phyloP scores from a whole-genome alignment of 2,888 invertebrate genomes.

The Euzophera pinguis region DNA sequence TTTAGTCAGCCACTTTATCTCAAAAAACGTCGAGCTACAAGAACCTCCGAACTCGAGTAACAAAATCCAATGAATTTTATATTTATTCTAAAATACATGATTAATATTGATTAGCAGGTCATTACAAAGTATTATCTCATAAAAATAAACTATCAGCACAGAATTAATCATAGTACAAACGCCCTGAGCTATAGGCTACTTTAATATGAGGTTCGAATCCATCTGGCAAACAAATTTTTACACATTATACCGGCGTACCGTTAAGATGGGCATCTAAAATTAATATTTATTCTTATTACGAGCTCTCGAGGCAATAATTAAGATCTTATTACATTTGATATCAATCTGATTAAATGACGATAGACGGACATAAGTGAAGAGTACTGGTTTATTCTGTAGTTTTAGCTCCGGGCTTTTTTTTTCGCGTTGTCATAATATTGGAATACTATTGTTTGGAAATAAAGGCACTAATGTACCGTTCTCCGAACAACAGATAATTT shows the following conservation, averaged over 20 bases:
- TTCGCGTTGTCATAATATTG: background rate
- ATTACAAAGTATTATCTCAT: slow-evolving; percentile 39
- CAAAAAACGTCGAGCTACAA: no score
- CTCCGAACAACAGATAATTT: no score
- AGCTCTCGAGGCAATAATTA: slow-evolving; percentile 4
- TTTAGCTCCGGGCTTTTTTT: background rate
- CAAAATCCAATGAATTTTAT: no score
- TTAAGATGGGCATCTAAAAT: slow-evolving; percentile 9
- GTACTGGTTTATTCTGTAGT: background rate
- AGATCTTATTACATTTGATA: slow-evolving; percentile 2
- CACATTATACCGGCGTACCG: background rate
- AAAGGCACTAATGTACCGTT: background rate
- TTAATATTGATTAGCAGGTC: slow-evolving; percentile 18
- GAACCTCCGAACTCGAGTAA: no score
- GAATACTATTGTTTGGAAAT: background rate
- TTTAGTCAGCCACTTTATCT: no score
- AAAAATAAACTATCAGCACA: no score
- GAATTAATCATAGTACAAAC: no score
- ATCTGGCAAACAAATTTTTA: slow-evolving; percentile 6
- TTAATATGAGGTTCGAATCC: slow-evolving; percentile 20
- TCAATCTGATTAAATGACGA: slow-evolving; percentile 1
- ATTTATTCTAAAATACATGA: no score
- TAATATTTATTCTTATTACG: slow-evolving; percentile 8
- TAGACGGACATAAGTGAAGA: background rate
- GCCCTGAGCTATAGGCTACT: background rate